Base-by-base conservation (phyloP, 2,888 invertebrate genomes). In the Hyppa rectilinea region DNA sequence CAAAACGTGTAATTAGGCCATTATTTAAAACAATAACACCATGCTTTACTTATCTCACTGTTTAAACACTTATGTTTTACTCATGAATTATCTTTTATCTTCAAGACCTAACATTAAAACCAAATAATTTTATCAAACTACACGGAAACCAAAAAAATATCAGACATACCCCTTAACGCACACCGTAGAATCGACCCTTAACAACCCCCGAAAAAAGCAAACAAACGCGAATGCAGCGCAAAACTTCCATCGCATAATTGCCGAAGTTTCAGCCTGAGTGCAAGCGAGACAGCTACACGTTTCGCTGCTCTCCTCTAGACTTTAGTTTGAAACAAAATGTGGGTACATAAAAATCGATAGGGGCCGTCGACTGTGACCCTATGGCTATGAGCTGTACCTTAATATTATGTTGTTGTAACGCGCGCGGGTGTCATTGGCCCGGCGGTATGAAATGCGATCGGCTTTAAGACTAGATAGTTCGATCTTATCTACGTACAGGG, bases 311-410 rank as follows among this genome's bases (percentile, higher is more conserved):
- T 80, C 77, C 45, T 50, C 14, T 26, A 26, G 47, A 78, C 43
- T 87, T 89, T 90, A 88, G 89, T 91, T 89, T 86, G 87, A 88
- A 90, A 90, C 89, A 89, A 90, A 87, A 90, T 88, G 86, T 85
- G 80, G 85, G 83, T 88, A 89, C 87, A 88, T 88, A 88, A 89
- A 92, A 93, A 93, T 94, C 93, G 88, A 94, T 93, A 93, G 26
- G 61, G 40, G 71, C 14, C 66, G 71, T 31, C 74, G 70, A 66
- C 69, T 60, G 61, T 68, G 80, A 82, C 81, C 81, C 81, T 87
- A 81, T 70, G 66, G 61, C 23, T 31, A n/a, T 38, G 23, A 45
- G 45, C 3, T 75, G n/a, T 55, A 45, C 45, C 38, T 17, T 20
- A 20, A 34, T 31, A 23, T 60, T 34, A 23, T 58, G 73, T 43